Percentiles rank a stretch among this genome's conserved stretches.
These are phyloP conservation scores for Sarcophaga caerulescens DNA, from an alignment of 2,888 invertebrate species.

Conservation along the genomic window DNA sequence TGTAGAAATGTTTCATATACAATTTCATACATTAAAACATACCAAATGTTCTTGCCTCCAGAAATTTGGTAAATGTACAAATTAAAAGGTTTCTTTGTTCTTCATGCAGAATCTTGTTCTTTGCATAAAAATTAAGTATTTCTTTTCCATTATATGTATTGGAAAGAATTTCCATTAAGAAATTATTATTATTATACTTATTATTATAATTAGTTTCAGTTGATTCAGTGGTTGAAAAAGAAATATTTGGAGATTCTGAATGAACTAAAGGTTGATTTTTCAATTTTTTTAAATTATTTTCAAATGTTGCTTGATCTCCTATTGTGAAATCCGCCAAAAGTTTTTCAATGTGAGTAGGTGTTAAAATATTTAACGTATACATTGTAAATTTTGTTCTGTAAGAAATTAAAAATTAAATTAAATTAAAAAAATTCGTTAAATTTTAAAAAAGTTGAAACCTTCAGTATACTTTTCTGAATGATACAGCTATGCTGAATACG, in stretches of 20 bases:
- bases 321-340: not conserved
- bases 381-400: constrained; percentile 5
- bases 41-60: not conserved
- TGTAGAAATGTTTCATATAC: no score
- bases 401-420: not conserved
- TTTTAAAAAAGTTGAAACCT: no score
- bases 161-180: constrained; percentile 6
- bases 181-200: no score
- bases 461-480: no score
- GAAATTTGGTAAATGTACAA: not conserved
- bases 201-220: not conserved
- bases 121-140: constrained; percentile 8
- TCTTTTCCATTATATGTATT: not conserved
- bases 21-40: no score
- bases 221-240: not conserved
- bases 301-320: constrained; percentile 3
- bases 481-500: no score
- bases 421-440: no score
- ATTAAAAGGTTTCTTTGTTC: constrained; percentile 15
- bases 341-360: not conserved
- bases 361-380: not conserved
- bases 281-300: not conserved
- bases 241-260: not conserved
- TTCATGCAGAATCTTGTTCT: not conserved
- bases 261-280: not conserved